Conservation (phyloP, 2,113 vertebrate species). For the Martes martes region DNA sequence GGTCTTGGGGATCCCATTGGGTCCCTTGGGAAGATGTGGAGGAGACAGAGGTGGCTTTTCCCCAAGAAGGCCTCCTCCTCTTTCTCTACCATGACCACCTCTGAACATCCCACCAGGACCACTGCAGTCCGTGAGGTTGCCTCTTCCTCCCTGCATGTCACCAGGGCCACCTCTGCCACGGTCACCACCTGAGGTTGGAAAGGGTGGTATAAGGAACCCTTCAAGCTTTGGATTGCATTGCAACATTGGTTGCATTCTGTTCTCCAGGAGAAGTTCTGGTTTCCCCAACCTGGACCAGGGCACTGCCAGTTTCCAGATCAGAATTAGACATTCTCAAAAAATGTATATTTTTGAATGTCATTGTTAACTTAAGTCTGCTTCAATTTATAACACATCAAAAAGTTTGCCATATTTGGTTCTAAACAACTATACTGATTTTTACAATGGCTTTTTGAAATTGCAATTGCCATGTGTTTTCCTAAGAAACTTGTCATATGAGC, state of each 20-base stretch:
- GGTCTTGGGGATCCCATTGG: not conserved
- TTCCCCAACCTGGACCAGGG: too few species aligned
- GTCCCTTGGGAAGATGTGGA: not conserved
- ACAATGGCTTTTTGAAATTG: not conserved
- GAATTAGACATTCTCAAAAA: too few species aligned
- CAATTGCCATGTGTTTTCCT: not conserved
- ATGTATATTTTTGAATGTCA: not conserved
- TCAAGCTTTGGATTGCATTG: too few species aligned
- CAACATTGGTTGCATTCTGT: too few species aligned
- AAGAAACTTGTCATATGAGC: not conserved
- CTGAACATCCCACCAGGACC: too few species aligned
- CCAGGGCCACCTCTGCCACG: too few species aligned
- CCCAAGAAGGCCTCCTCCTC: not conserved
- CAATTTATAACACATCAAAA: not conserved
- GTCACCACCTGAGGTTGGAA: too few species aligned
- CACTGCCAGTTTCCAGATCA: too few species aligned
- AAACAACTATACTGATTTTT: not conserved
- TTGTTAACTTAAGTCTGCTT: not conserved
- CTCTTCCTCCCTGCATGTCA: too few species aligned
- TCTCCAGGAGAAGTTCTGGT: too few species aligned
- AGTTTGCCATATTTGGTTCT: not conserved
- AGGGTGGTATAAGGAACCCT: too few species aligned
- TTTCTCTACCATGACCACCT: too few species aligned
- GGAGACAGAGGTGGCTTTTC: not conserved
- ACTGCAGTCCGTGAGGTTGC: fast-evolving